A percentile compares a stretch with the other conserved stretches of the same genome.
Conservation (phyloP, 2,888 invertebrate species). For the Loripinus fragilis region DNA sequence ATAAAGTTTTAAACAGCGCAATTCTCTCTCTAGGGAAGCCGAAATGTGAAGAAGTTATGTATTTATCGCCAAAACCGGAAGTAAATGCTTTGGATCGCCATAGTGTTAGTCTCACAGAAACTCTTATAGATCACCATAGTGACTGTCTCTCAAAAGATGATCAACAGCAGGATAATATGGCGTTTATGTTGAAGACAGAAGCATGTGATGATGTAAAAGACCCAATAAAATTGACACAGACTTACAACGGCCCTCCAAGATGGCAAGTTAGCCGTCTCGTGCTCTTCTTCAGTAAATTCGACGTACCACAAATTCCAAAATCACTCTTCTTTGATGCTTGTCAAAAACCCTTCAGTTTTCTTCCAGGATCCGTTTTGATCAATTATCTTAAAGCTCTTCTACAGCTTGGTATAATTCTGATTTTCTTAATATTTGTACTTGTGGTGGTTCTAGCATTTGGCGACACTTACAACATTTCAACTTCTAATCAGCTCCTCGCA, state of each 20-base stretch:
- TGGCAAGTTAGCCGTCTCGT: conserved; percentile 53
- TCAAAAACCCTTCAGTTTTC: conserved; percentile 66
- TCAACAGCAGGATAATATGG: conserved; percentile 73
- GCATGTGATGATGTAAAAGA: conserved; percentile 44
- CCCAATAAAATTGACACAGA: conserved; percentile 33
- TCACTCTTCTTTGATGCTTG: conserved; percentile 71
- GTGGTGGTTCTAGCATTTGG: conserved; percentile 71
- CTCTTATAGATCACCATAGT: no score
- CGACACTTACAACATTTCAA: conserved; percentile 67
- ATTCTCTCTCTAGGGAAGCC: conserved; percentile 61
- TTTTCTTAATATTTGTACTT: conserved; percentile 72
- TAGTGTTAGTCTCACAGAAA: no score
- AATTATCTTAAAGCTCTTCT: conserved; percentile 60
- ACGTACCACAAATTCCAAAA: conserved; percentile 70
- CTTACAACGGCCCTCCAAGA: conserved; percentile 32
- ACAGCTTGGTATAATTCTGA: conserved; percentile 64
- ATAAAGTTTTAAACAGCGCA: conserved; percentile 69
- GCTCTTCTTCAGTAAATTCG: conserved; percentile 65
- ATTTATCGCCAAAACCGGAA: no score
- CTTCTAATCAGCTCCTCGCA: conserved; percentile 72
- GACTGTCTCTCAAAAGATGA: no score
- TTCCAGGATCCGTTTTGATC: conserved; percentile 70
- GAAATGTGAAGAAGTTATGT: conserved; percentile 37
- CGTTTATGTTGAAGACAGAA: conserved; percentile 70
- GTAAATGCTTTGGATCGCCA: not conserved